Percentiles rank a stretch among this genome's conserved stretches.
These are phyloP conservation scores for Ips nitidus DNA, from an alignment of 1,140 invertebrate species.

Conservation along the genomic window DNA sequence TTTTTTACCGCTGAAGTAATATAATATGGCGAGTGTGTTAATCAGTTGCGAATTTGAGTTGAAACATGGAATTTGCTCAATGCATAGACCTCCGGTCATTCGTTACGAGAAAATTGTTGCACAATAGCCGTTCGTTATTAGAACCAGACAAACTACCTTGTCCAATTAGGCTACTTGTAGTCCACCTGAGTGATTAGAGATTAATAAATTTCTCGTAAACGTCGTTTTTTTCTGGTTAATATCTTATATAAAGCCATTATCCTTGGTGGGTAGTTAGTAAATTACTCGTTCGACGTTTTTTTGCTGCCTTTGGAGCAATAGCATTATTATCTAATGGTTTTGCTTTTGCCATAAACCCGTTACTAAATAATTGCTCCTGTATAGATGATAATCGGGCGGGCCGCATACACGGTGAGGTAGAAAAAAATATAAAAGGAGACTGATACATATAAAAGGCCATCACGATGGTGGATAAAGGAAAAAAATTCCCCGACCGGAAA, in stretches of 20 bases:
- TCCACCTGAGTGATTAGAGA: slow-evolving; percentile 2
- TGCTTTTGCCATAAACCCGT: too few relatives aligned
- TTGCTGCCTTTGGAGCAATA: not conserved
- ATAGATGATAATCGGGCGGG: not conserved
- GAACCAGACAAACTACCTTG: slow-evolving; percentile 6
- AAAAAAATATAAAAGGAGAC: not conserved
- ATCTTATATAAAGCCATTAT: slow-evolving; percentile 14
- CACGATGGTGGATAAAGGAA: not conserved
- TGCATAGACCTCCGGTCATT: not conserved
- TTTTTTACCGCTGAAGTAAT: not conserved
- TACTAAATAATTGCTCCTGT: not conserved
- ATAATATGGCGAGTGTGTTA: not conserved
- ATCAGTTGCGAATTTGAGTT: too few relatives aligned
- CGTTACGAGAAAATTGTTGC: not conserved
- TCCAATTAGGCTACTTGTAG: slow-evolving; percentile 11
- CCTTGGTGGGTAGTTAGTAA: not conserved
- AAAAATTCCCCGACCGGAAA: slow-evolving; percentile 26
- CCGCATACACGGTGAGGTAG: not conserved
- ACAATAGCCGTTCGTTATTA: slow-evolving; percentile 3
- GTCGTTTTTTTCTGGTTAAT: slow-evolving; percentile 5
- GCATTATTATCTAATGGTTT: not conserved
- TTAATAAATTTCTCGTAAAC: slow-evolving; percentile 11
- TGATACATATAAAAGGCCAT: not conserved
- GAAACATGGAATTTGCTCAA: not conserved
- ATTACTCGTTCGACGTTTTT: not conserved